Evolutionary conservation across 2,113 vertebrate genomes (phyloP), one percentile per base, ranked within the genome.

Genomic region (Dipodomys stephensi): DNA sequence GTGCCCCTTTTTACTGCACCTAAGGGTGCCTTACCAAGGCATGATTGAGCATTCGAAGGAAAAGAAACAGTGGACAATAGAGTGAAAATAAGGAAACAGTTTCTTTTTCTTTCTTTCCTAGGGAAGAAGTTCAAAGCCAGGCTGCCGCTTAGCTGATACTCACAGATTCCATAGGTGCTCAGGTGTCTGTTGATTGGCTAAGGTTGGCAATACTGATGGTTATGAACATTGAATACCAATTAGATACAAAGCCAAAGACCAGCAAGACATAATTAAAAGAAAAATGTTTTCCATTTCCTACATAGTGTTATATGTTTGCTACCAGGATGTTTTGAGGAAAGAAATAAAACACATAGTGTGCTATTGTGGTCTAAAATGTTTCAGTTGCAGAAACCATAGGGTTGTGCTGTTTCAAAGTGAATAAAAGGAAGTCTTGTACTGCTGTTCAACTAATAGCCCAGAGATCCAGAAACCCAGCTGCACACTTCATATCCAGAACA

Each of bases 41-140:
- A 8, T 30, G 73, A 72, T 9, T 64, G 15, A 11, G 30, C n/a
- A 32, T 85, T 90, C 76, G 72, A 71, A 72, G 67, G 62, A 62
- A 69, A 91, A 57, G 74, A 90, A 83, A 39, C 23, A 77, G 35
- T 16, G 0, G 69, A 25, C n/a, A 80, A 27, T 60, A 49, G n/a
- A 64, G 19, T 62, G 23, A 30, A 69, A 19, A 67, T 57, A n/a
- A 69, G 30, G 28, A 62, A 32, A 67, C 11, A 13, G 4, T n/a
- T 87, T 35, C 46, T 80, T 83, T 74, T 20, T 39, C 18, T 46
- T 69, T 95, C 11, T 86, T 89, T 80, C 79, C 46, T 39, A n/a
- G 30, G 71, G 2, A 25, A 35, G 65, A 72, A 62, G 68, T 71
- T 57, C 23, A 82, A 84, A 65, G 68, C 65, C 27, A 12, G 30